phyloP scores from a whole-genome alignment of 2,888 invertebrate genomes.

The Cataglyphis rosenhaueri region DNA sequence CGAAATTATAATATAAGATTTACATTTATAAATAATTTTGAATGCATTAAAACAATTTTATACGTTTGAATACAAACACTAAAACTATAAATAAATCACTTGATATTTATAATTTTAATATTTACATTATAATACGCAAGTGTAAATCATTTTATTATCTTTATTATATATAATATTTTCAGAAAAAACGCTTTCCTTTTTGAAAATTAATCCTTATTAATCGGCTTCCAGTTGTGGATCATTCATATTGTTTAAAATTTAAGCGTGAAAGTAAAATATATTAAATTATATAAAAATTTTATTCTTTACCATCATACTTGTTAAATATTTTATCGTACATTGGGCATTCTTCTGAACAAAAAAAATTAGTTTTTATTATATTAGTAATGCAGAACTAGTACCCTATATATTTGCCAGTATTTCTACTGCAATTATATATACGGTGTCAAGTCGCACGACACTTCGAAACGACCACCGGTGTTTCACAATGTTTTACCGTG shows the following conservation, averaged over 20 bases:
- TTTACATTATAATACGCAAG: neutral
- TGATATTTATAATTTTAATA: neutral
- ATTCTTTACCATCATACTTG: neutral
- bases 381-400: neutral
- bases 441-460: constrained; percentile 28
- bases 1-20: neutral
- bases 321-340: neutral
- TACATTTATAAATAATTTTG: neutral
- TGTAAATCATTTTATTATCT: neutral
- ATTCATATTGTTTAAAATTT: neutral
- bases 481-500: constrained; percentile 67
- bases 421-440: neutral
- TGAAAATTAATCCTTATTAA: neutral
- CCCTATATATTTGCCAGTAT: neutral
- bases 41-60: neutral
- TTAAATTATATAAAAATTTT: neutral
- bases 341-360: neutral
- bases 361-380: neutral
- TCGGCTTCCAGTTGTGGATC: neutral
- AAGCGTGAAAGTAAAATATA: neutral
- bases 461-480: constrained; percentile 54
- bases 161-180: neutral
- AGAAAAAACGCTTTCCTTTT: neutral
- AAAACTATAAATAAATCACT: neutral
- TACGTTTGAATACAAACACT: neutral